Base-by-base conservation (phyloP, 2,113 vertebrate species). In the Cyphomyrus plagiostoma region DNA sequence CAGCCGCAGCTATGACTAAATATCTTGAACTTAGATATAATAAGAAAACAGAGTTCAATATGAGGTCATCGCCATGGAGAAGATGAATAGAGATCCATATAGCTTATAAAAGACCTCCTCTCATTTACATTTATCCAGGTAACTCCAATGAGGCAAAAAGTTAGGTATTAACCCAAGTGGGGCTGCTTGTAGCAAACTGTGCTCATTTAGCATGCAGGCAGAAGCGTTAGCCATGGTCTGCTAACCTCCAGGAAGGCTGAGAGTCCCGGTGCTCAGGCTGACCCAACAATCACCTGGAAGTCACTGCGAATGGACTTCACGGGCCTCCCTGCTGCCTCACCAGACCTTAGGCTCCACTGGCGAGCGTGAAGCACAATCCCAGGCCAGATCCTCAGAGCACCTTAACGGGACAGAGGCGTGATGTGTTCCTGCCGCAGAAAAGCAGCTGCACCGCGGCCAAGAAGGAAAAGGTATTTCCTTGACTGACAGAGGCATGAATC, bases 1-100 rank as follows among this genome's bases (percentile, higher is more conserved):
- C 77, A 82, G 15, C 17, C n/a, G 5, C 92, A 92, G 92, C 92
- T 93, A 93, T 96, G 92, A 95, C 95, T 95, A 95, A 95, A 94
- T 93, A 93, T 94, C 94, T 92, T 94, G 94, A 95, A 95, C 94
- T 95, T 91, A 93, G 91, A 91, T 92, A 92, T 92, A 93, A 94
- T 92, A 90, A 94, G 94, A 93, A 94, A 92, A 92, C 92, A 86
- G 80, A 56, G 92, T 92, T 95, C 93, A 93, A 74, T 92, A 94
- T 89, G 89, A 92, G 92, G 93, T 94, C 94, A 94, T 89, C 39
- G 4, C 91, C 91, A 52, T 93, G 91, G 90, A 90, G 92, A 93
- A 93, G 92, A 23, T 49, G 1, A 7, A 53, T 62, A 21, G 48
- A 88, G 88, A 15, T 88, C 23, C 30, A 42, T 42, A 19, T 86